Conservation (phyloP, 2,888 invertebrate species). For the Drosophila recens region DNA sequence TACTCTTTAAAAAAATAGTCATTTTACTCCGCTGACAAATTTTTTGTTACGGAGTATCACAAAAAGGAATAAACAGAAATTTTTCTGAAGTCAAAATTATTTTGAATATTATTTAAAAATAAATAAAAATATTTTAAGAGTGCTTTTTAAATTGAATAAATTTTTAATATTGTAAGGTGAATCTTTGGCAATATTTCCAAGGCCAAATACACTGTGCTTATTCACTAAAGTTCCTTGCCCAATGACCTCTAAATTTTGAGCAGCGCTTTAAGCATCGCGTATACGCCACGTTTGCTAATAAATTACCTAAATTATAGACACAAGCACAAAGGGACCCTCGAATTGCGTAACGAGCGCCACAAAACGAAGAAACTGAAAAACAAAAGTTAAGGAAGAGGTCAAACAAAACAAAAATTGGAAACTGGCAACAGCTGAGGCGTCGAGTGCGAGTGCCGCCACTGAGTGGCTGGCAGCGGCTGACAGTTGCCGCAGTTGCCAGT, state of each 20-base stretch:
- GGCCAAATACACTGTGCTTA: constrained; percentile 1
- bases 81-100: not conserved
- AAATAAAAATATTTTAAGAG: not conserved
- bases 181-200: not conserved
- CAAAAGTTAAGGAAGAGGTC: constrained; percentile 24
- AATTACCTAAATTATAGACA: constrained; percentile 63
- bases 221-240: constrained; percentile 4
- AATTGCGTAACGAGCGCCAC: constrained; percentile 19
- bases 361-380: constrained; percentile 25
- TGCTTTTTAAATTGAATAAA: not conserved
- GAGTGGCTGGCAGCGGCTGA: constrained; percentile 43
- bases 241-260: constrained; percentile 18
- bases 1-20: not conserved
- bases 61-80: not conserved
- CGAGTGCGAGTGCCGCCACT: constrained; percentile 32
- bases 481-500: not conserved
- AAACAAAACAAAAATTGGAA: constrained; percentile 28
- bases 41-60: not conserved
- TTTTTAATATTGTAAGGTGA: not conserved
- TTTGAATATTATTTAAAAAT: not conserved
- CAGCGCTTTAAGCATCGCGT: constrained; percentile 43
- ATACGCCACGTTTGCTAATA: constrained; percentile 57
- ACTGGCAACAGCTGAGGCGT: constrained; percentile 72
- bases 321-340: constrained; percentile 21
- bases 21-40: not conserved